These are phyloP conservation scores for Polypedilum vanderplanki DNA, from an alignment of 1,140 invertebrate species.

Conservation along the genomic window DNA sequence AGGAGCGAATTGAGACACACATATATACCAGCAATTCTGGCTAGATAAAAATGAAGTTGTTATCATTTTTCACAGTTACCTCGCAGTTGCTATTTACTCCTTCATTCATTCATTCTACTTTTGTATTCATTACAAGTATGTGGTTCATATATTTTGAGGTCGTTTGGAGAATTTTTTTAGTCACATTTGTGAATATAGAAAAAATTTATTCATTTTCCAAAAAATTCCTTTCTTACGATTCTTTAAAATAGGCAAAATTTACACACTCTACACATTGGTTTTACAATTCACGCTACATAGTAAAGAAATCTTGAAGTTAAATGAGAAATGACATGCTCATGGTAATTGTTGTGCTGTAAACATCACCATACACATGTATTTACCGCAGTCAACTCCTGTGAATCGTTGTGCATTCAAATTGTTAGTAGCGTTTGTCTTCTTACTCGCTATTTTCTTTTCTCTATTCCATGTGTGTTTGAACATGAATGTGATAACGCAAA, in stretches of 20 bases:
- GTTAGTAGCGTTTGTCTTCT: too few species aligned
- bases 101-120: neutral
- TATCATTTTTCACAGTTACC: constrained; percentile 24
- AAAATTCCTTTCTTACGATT: too few species aligned
- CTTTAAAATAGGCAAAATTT: too few species aligned
- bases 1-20: neutral
- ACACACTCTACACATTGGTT: too few species aligned
- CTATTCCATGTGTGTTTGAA: too few species aligned
- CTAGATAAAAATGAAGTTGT: constrained; percentile 26
- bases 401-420: too few species aligned
- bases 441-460: too few species aligned
- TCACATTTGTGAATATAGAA: neutral
- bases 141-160: neutral
- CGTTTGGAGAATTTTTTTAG: neutral
- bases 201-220: too few species aligned
- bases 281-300: neutral
- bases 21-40: neutral
- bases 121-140: neutral
- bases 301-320: neutral
- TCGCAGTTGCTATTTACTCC: neutral
- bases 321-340: constrained; percentile 12
- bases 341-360: neutral
- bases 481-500: too few species aligned
- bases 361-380: neutral
- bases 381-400: too few species aligned